These are phyloP conservation scores for Podotricha telesiphe DNA, from an alignment of 2,888 invertebrate species.

Conservation along the genomic window DNA sequence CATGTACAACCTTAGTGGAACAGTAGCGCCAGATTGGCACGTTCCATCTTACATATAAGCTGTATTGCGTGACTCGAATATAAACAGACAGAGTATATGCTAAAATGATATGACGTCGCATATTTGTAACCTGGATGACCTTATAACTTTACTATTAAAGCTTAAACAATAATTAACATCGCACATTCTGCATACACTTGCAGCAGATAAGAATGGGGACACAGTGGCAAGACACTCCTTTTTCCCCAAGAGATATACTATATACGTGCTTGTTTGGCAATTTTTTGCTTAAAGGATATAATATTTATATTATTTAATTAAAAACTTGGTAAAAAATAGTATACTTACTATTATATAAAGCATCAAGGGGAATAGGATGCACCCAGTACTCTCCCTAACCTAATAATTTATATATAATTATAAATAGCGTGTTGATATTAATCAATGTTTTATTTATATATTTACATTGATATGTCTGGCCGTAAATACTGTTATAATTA, in stretches of 20 bases:
- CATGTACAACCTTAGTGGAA: background rate
- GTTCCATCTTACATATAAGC: conserved; percentile 11
- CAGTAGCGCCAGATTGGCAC: conserved; percentile 18
- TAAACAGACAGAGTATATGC: conserved; percentile 1
- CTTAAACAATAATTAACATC: too few species aligned
- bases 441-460: too few species aligned
- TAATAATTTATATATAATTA: background rate
- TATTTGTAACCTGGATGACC: conserved; percentile 4
- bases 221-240: too few species aligned
- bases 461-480: too few species aligned
- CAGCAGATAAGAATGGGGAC: too few species aligned
- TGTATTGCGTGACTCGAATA: conserved; percentile 16
- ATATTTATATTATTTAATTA: too few species aligned
- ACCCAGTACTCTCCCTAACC: background rate
- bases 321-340: background rate
- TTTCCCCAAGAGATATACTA: too few species aligned
- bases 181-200: too few species aligned
- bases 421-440: conserved; percentile 4
- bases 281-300: too few species aligned
- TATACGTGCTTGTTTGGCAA: too few species aligned
- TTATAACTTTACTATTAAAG: background rate
- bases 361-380: background rate
- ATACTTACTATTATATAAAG: background rate
- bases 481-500: too few species aligned
- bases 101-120: background rate